Evolutionary conservation across 2,797 vertebrate species (phyloP).

Genomic region (Acestrorhynchus altus): DNA sequence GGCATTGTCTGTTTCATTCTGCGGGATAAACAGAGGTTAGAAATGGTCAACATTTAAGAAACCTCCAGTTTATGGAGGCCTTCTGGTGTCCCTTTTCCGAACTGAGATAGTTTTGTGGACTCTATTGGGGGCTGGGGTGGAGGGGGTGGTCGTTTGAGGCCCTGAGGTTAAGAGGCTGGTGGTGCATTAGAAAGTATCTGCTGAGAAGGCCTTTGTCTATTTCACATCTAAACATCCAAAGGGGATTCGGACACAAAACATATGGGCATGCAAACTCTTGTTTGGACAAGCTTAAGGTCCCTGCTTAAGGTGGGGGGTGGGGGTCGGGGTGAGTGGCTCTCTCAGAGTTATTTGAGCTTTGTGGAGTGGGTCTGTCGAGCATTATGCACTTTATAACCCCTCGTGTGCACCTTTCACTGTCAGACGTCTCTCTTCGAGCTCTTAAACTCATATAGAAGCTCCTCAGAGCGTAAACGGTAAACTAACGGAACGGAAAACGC

Average conservation of each 20-base stretch:
- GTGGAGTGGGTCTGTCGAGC: slow-evolving; percentile 23
- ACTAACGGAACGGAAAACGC: neutral
- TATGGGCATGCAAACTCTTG: slow-evolving; percentile 63
- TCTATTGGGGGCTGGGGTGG: neutral
- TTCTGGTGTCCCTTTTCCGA: neutral
- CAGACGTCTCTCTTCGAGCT: neutral
- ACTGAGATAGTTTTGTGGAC: slow-evolving; percentile 21
- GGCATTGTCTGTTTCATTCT: no score
- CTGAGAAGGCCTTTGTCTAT: slow-evolving; percentile 49
- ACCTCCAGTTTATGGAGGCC: slow-evolving; percentile 3
- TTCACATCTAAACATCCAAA: slow-evolving; percentile 59
- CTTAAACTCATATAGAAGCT: neutral
- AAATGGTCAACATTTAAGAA: slow-evolving; percentile 4
- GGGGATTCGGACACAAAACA: slow-evolving; percentile 64
- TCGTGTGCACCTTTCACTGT: neutral
- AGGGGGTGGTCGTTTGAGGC: slow-evolving; percentile 17
- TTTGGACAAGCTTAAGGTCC: slow-evolving; percentile 59
- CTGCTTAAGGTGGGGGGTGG: slow-evolving; percentile 1
- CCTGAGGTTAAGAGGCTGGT: slow-evolving; percentile 18
- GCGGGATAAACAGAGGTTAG: no score
- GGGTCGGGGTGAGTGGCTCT: slow-evolving; percentile 19
- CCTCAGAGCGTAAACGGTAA: neutral
- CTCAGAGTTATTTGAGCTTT: slow-evolving; percentile 40
- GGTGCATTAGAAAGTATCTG: slow-evolving; percentile 37
- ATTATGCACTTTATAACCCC: slow-evolving; percentile 16